Percentiles rank a stretch among this genome's conserved stretches.
phyloP scores from a whole-genome alignment of 2,113 vertebrate genomes.

The western clawed frog (Xenopus tropicalis) region DNA sequence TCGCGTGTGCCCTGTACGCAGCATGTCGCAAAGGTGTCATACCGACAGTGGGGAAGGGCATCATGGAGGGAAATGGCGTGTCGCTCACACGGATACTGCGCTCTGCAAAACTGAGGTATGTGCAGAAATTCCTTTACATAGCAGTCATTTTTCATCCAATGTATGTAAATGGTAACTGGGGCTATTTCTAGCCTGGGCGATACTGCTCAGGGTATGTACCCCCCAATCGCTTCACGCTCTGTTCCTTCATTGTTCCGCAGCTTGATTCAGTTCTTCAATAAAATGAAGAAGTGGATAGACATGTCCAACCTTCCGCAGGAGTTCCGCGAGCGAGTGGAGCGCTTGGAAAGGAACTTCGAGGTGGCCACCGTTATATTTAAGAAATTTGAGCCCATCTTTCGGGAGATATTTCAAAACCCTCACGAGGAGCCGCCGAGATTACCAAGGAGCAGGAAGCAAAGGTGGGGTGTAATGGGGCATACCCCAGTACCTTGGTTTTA shows the following conservation, averaged over 20 bases:
- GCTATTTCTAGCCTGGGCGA: no score
- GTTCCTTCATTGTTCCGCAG: conserved; percentile 57
- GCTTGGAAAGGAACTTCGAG: conserved; percentile 93
- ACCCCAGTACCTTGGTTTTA: no score
- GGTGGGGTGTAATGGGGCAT: conserved; percentile 55
- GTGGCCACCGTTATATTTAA: conserved; percentile 95
- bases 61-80: conserved; percentile 95
- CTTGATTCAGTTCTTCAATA: conserved; percentile 97
- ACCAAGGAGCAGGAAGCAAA: conserved; percentile 88
- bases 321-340: conserved; percentile 83
- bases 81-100: conserved; percentile 93
- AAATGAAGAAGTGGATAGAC: conserved; percentile 98
- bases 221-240: background rate
- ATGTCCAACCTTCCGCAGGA: conserved; percentile 88
- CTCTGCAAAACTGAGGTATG: conserved; percentile 87
- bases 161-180: no score
- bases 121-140: background rate
- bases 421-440: conserved; percentile 77
- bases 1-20: conserved; percentile 89
- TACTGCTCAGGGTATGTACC: no score
- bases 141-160: background rate
- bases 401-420: conserved; percentile 90
- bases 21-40: conserved; percentile 86
- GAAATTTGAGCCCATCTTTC: conserved; percentile 96
- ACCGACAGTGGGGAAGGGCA: conserved; percentile 87